These are phyloP conservation scores for Melipona quadrifasciata DNA, from an alignment of 1,140 invertebrate genomes.

Conservation along the genomic window DNA sequence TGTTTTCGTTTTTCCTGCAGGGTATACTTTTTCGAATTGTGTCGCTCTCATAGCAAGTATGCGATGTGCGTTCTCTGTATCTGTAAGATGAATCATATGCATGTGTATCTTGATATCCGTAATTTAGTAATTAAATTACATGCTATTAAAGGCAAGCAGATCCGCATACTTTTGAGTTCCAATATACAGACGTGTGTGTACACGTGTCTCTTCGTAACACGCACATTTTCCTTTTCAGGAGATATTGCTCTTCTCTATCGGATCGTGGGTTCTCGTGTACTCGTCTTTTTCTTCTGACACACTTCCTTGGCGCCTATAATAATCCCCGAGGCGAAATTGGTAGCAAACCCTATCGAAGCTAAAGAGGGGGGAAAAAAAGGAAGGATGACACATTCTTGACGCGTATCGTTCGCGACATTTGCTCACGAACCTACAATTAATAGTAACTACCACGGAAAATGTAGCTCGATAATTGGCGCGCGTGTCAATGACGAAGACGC, in stretches of 20 bases:
- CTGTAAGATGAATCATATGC: background rate
- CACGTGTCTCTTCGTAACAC: background rate
- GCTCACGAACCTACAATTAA: conserved; percentile 38
- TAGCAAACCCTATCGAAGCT: background rate
- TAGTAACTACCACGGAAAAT: conserved; percentile 22
- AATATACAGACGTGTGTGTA: background rate
- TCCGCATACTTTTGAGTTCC: background rate
- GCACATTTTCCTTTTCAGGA: background rate
- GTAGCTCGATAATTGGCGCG: conserved; percentile 31
- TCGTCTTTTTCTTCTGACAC: background rate
- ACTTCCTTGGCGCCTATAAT: background rate
- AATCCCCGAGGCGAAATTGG: background rate
- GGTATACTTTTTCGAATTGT: too few species aligned
- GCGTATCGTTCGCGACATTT: conserved; percentile 24
- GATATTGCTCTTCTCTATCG: background rate
- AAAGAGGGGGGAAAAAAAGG: background rate
- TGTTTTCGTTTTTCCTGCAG: too few species aligned
- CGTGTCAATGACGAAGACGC: conserved; percentile 37
- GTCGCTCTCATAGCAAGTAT: background rate
- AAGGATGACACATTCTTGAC: background rate
- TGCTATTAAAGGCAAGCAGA: background rate
- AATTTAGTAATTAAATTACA: conserved; percentile 1
- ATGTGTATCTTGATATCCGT: background rate
- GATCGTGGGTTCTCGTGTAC: background rate
- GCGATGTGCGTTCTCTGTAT: background rate